These are phyloP conservation scores for Apamea anceps DNA, from an alignment of 2,888 invertebrate genomes.

Conservation along the genomic window DNA sequence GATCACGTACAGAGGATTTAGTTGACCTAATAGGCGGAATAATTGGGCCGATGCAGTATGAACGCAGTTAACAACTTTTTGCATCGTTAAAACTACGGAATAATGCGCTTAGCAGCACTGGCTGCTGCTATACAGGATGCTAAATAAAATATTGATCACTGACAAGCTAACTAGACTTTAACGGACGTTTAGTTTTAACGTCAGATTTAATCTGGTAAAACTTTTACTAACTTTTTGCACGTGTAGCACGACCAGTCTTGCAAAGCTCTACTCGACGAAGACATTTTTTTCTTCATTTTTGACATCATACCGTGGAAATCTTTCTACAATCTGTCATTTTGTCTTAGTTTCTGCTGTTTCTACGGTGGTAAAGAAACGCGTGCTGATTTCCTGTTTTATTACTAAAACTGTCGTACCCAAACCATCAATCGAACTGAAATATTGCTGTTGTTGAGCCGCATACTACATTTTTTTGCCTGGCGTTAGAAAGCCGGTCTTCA, in stretches of 20 bases:
- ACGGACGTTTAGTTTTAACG: not conserved
- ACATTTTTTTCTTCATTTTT: not conserved
- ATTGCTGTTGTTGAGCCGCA: not conserved
- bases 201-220: not conserved
- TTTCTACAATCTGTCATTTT: not conserved
- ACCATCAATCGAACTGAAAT: not conserved
- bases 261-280: not conserved
- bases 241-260: no score
- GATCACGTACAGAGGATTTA: constrained; percentile 27
- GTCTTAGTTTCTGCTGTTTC: not conserved
- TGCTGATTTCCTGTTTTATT: not conserved
- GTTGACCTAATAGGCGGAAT: constrained; percentile 44
- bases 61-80: constrained; percentile 46
- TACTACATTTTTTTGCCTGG: not conserved
- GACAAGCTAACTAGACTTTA: not conserved
- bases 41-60: constrained; percentile 39
- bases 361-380: not conserved
- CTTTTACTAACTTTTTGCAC: not conserved
- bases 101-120: constrained; percentile 41
- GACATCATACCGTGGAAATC: not conserved
- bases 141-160: constrained; percentile 36
- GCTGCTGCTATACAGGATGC: not conserved
- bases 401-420: not conserved
- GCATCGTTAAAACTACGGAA: constrained; percentile 51
- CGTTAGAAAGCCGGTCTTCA: not conserved